Percentiles rank a stretch among this genome's conserved stretches.
phyloP scores from a whole-genome alignment of 2,888 invertebrate species.

The Cantharis nigra region DNA sequence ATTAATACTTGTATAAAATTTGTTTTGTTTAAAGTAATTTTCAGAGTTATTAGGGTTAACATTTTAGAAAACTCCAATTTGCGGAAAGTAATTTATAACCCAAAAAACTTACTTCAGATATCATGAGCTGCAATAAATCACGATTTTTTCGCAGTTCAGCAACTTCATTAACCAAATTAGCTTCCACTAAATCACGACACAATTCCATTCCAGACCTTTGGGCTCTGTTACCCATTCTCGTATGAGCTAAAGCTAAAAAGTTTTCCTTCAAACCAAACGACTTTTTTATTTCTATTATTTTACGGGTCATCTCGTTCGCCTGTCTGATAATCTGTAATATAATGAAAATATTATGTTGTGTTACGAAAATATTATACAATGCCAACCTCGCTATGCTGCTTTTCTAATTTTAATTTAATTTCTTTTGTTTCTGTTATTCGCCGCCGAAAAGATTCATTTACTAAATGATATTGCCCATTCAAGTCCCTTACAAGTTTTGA shows the following conservation, averaged over 20 bases:
- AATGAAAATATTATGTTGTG: not conserved
- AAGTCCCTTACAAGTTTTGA: conserved; percentile 83
- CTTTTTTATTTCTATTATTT: conserved; percentile 75
- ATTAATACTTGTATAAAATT: not conserved
- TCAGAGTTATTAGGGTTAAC: not conserved
- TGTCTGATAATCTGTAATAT: conserved; percentile 61
- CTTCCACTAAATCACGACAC: conserved; percentile 81
- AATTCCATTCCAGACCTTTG: conserved; percentile 81
- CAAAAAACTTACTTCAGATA: conserved; percentile 12
- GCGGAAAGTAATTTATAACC: not conserved
- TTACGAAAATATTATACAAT: not conserved
- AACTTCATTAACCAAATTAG: conserved; percentile 72
- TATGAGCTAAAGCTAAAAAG: conserved; percentile 80
- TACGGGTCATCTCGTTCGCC: conserved; percentile 77
- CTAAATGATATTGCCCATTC: conserved; percentile 71
- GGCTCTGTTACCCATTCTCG: conserved; percentile 79
- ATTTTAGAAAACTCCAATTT: not conserved
- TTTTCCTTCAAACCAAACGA: conserved; percentile 82
- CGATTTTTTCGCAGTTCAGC: conserved; percentile 70
- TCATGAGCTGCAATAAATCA: conserved; percentile 61
- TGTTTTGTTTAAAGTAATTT: not conserved
- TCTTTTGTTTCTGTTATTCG: conserved; percentile 80
- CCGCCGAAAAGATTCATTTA: conserved; percentile 76
- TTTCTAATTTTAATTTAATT: conserved; percentile 79
- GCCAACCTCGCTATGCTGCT: conserved; percentile 80